Conservation (phyloP, 2,888 invertebrate genomes). For the Tortricodes alternella region DNA sequence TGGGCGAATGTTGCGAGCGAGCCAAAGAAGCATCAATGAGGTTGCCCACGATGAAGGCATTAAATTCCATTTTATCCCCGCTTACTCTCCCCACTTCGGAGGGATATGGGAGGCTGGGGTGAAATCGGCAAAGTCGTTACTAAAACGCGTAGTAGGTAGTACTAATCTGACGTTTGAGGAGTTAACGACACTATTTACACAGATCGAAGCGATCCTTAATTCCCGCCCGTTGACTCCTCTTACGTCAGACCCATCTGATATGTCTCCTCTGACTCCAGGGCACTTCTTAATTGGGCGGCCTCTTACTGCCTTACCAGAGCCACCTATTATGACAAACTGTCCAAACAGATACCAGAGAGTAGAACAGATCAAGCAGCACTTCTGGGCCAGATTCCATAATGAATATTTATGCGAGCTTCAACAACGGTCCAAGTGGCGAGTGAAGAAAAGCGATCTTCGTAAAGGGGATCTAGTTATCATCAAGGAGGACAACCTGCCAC, state of each 20-base stretch:
- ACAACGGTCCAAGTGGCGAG: too few species aligned
- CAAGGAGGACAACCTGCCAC: too few species aligned
- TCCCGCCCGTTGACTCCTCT: constrained; percentile 16
- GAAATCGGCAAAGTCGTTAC: not conserved
- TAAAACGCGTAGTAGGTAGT: constrained; percentile 8
- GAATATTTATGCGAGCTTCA: too few species aligned
- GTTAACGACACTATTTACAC: constrained; percentile 11
- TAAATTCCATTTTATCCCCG: constrained; percentile 3
- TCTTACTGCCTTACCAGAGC: constrained; percentile 6
- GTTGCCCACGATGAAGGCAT: constrained; percentile 5
- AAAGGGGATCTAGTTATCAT: too few species aligned
- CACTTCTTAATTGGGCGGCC: constrained; percentile 16
- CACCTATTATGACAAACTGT: constrained; percentile 2
- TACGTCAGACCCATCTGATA: constrained; percentile 13
- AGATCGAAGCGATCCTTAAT: constrained; percentile 3
- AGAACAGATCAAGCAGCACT: too few species aligned
- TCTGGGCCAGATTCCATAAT: too few species aligned
- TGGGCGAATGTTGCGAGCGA: constrained; percentile 5
- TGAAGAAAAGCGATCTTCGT: too few species aligned
- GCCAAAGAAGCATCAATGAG: not conserved
- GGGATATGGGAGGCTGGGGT: not conserved
- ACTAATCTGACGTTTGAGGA: constrained; percentile 9
- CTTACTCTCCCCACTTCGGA: not conserved
- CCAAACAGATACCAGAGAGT: constrained; percentile 25
- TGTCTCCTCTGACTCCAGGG: constrained; percentile 14